Percentiles rank a stretch among this genome's conserved stretches.
These are phyloP conservation scores for Tetrapedia diversipes DNA, from an alignment of 2,888 invertebrate species.

Conservation along the genomic window DNA sequence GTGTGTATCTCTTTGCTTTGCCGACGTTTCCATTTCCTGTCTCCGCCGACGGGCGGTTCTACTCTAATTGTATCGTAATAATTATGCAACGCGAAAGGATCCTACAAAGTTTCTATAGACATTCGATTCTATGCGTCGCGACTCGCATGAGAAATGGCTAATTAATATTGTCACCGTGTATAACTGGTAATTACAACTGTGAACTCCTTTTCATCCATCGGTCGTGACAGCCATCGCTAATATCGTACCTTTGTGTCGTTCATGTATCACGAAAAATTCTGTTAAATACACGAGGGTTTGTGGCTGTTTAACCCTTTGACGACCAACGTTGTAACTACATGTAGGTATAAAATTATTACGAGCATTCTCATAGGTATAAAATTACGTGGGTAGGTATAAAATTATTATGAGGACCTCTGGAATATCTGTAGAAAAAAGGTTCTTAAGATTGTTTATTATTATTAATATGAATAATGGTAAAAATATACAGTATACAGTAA, in stretches of 20 bases:
- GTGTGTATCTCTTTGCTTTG: conserved; percentile 49
- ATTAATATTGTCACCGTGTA: conserved; percentile 23
- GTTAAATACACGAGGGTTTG: not conserved
- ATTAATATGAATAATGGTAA: too few relatives aligned
- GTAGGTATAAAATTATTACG: too few relatives aligned
- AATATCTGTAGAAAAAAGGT: too few relatives aligned
- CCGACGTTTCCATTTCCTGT: conserved; percentile 44
- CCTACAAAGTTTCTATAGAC: not conserved
- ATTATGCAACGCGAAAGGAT: conserved; percentile 30
- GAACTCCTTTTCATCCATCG: not conserved
- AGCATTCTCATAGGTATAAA: too few relatives aligned
- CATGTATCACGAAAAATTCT: not conserved
- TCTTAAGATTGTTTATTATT: too few relatives aligned
- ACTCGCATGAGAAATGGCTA: conserved; percentile 1
- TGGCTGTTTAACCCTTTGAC: too few relatives aligned
- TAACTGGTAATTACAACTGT: conserved; percentile 3
- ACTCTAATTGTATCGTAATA: conserved; percentile 53
- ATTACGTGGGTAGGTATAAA: too few relatives aligned
- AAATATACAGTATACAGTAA: too few relatives aligned
- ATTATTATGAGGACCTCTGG: too few relatives aligned
- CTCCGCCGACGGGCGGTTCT: conserved; percentile 22
- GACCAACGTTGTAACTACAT: too few relatives aligned
- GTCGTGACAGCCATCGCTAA: not conserved
- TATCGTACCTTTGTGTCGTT: not conserved
- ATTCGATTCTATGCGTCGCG: conserved; percentile 6